phyloP scores from a whole-genome alignment of 2,888 invertebrate species.

The Callimorpha dominula region DNA sequence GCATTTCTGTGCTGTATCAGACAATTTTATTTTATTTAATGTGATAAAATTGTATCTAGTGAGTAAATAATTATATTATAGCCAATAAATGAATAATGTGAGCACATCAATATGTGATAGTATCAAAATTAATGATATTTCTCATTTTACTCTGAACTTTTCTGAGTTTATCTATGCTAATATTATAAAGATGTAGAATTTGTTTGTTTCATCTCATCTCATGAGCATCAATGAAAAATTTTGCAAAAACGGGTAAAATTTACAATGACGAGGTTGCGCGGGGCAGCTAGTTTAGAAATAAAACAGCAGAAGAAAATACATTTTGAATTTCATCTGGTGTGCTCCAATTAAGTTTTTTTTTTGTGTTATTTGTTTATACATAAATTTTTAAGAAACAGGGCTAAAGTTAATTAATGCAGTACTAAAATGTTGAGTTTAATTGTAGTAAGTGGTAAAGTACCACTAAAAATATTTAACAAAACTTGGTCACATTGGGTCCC shows the following conservation, averaged over 20 bases:
- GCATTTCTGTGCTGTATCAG: constrained; percentile 48
- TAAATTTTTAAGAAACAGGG: constrained; percentile 23
- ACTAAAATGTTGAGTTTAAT: constrained; percentile 8
- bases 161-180: not conserved
- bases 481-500: not conserved
- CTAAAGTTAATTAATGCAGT: constrained; percentile 26
- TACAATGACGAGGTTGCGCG: too few species aligned
- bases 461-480: not conserved
- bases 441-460: not conserved
- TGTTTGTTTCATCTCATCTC: too few species aligned
- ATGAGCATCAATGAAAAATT: too few species aligned
- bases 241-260: too few species aligned
- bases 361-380: constrained; percentile 34
- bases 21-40: constrained; percentile 54
- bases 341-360: constrained; percentile 27
- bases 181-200: too few species aligned
- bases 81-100: constrained; percentile 46
- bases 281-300: not conserved
- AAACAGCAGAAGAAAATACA: constrained; percentile 5
- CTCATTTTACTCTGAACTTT: not conserved
- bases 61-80: constrained; percentile 35
- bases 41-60: constrained; percentile 54
- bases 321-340: constrained; percentile 35
- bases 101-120: constrained; percentile 36
- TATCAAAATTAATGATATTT: constrained; percentile 24